phyloP scores from a whole-genome alignment of 2,113 vertebrate species.

The Ceyx margarethae region DNA sequence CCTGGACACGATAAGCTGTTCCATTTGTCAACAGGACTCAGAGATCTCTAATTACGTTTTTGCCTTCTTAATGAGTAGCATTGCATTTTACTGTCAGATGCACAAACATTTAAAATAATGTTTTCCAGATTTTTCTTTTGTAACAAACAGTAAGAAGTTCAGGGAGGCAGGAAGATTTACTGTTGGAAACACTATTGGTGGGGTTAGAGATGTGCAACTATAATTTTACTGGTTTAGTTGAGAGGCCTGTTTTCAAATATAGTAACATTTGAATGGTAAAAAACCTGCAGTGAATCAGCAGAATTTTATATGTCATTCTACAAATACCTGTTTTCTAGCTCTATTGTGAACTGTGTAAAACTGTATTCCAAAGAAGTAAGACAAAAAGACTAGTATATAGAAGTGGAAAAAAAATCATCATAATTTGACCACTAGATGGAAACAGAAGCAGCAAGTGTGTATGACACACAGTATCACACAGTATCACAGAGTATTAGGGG shows the following conservation, averaged over 20 bases:
- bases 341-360: background rate
- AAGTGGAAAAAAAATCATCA: background rate
- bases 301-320: background rate
- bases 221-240: background rate
- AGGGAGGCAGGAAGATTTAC: background rate
- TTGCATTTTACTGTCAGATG: background rate
- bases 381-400: background rate
- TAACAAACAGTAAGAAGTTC: background rate
- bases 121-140: background rate
- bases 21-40: background rate
- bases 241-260: background rate
- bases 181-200: background rate
- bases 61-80: background rate
- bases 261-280: background rate
- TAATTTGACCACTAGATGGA: background rate
- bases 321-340: background rate
- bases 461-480: too few species aligned
- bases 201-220: background rate
- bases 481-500: too few species aligned
- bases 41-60: background rate
- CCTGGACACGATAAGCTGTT: background rate
- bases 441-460: background rate
- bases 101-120: background rate
- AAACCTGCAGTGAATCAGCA: background rate
- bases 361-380: background rate